Evolutionary conservation across 2,113 vertebrate species (phyloP), one percentile per base, ranked within the genome.

Genomic region (Cygnus atratus): DNA sequence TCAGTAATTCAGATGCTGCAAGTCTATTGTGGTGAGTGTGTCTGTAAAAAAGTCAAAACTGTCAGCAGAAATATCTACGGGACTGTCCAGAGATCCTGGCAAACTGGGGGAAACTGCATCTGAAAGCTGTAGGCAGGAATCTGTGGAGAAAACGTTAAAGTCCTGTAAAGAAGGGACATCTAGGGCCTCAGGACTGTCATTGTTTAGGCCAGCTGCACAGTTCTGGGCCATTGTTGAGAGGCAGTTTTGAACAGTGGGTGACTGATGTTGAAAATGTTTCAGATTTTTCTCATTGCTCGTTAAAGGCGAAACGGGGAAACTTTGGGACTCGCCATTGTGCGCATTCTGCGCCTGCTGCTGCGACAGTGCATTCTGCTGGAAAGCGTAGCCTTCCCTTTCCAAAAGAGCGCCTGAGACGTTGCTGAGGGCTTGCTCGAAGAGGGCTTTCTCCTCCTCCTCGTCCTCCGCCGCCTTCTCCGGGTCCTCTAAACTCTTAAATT

Each of bases 31-130:
- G 93, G 99, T 99, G 88, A 99, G 98, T 92, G 99, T 99, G 97
- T 99, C 99, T 96, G 99, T 99, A 97, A 99, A 99, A 97, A 99
- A 99, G 97, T 99, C 99, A 98, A 99, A 99, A 80, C 98, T 99
- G 97, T 99, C 99, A 83, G 98, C 97, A 54, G 98, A 98, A 90
- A 99, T 98, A 97, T 98, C 98, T 98, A 99, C 98, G 1, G 99
- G 99, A 97, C 99, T 99, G 93, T 99, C 98, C 59, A 98, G 95
- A 58, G 99, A 99, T 93, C 98, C 98, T 88, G 99, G 99, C 95
- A 99, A 98, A 98, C 98, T 98, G 74, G 99, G 99, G 13, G 99
- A 99, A 92, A 99, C 98, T 65, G 99, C 98, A 74, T 99, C 99
- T 97, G 99, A 99, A 97, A 99, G 99, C 98, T 99, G 99, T 84